phyloP scores from a whole-genome alignment of 2,888 invertebrate genomes.

The Brachyptera putata region DNA sequence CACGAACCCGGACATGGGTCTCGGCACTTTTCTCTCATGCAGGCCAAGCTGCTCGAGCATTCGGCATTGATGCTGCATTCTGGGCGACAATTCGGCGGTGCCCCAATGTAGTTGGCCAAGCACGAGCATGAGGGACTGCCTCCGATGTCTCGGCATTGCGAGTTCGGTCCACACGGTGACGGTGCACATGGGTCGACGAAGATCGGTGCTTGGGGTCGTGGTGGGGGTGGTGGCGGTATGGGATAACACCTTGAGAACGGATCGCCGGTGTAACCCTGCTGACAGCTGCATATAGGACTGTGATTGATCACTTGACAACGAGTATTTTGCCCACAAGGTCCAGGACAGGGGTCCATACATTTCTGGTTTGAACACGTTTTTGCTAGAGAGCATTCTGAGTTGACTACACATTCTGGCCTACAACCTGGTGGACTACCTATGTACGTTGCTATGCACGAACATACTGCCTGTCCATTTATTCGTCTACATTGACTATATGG shows the following conservation, averaged over 20 bases:
- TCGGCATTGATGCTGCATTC: conserved; percentile 65
- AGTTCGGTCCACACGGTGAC: conserved; percentile 59
- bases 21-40: conserved; percentile 66
- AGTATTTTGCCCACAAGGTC: conserved; percentile 68
- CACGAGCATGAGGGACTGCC: conserved; percentile 61
- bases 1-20: conserved; percentile 81
- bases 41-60: conserved; percentile 64
- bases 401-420: conserved; percentile 67
- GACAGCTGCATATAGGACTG: conserved; percentile 67
- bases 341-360: conserved; percentile 67
- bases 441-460: conserved; percentile 63
- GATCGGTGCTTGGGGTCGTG: conserved; percentile 39
- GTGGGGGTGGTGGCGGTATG: conserved; percentile 44
- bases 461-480: conserved; percentile 64
- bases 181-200: conserved; percentile 42
- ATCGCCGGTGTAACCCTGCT: conserved; percentile 69
- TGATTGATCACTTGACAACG: conserved; percentile 70
- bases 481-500: conserved; percentile 75
- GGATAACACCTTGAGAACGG: conserved; percentile 68
- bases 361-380: conserved; percentile 64
- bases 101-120: conserved; percentile 56
- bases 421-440: conserved; percentile 65
- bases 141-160: conserved; percentile 54
- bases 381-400: conserved; percentile 63
- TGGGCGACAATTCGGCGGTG: conserved; percentile 63